These are phyloP conservation scores for Oligia latruncula DNA, from an alignment of 2,888 invertebrate genomes.

Conservation along the genomic window DNA sequence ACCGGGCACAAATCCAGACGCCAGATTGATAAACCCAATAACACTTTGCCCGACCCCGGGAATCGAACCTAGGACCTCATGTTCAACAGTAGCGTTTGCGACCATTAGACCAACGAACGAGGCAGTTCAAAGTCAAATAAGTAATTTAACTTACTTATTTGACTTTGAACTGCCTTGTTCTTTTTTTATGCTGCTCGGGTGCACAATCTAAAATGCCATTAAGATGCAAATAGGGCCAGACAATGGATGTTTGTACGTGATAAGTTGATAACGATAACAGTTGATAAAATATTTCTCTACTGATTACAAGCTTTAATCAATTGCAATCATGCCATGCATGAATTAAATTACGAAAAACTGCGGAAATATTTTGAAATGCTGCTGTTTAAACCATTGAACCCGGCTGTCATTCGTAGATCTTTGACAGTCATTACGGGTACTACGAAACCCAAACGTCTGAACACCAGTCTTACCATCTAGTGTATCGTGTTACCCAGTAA, in stretches of 20 bases:
- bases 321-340: neutral
- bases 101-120: neutral
- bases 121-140: too few relatives aligned
- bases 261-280: conserved; percentile 21
- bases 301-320: conserved; percentile 27
- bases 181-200: neutral
- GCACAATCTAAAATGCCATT: neutral
- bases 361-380: conserved; percentile 1
- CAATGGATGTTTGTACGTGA: neutral
- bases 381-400: neutral
- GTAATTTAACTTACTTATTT: neutral
- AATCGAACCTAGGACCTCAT: neutral
- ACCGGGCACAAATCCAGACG: too few relatives aligned
- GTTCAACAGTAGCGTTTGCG: neutral
- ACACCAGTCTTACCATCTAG: neutral
- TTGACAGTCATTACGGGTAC: neutral
- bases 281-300: conserved; percentile 26
- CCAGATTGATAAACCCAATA: neutral
- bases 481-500: neutral
- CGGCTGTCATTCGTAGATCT: neutral
- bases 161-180: too few relatives aligned
- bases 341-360: neutral
- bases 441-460: neutral
- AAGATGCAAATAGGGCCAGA: conserved; percentile 14
- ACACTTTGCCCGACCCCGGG: too few relatives aligned